Evolutionary conservation across 2,113 vertebrate genomes (phyloP), one percentile per base, ranked within the genome.

Genomic region (Clupea harengus): DNA sequence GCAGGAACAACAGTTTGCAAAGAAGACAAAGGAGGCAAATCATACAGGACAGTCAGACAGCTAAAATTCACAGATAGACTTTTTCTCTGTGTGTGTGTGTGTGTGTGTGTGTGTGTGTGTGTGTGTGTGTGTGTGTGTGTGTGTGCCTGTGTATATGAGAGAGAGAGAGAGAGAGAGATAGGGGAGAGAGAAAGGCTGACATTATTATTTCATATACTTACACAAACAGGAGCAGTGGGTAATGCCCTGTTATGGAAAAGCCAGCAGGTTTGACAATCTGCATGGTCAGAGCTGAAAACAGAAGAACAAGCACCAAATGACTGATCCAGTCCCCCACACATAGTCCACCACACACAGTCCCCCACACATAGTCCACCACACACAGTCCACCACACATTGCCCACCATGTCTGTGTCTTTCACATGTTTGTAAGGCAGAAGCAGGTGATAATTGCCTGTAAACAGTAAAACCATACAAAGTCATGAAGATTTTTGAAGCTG

Each of bases 241-340:
- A 99, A 93, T 97, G 97, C 0, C 91, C 45, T 0, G 96, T 95
- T 1, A 97, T 96, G 0, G 93, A 84, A 87, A 99, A 99, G 81
- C 95, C 93, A 0, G 97, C 98, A 0, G 98, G 98, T 94, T 98
- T 99, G 78, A 97, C 91, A 93, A 99, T 96, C 95, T 99, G 97
- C 94, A 99, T 88, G 0, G 96, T 95, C 88, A 99, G 91, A 46
- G 92, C 98, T 99, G 89, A 0, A 87, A 90, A 88, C 22, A 75
- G 54, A 82, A 84, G 32, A 32, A 81, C 80, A 45, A 57, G 84
- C 52, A 44, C 25, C 82, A 47, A 84, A 78, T 67, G 82, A 80
- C 45, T 22, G 25, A 78, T 78, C 17, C 72, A 39, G 39, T 78
- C 2, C 54, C 20, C 54, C 7, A 60, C 54, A 60, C 50, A 52